Evolutionary conservation across 2,888 invertebrate species (phyloP).

Genomic region (Drosophila mulleri): DNA sequence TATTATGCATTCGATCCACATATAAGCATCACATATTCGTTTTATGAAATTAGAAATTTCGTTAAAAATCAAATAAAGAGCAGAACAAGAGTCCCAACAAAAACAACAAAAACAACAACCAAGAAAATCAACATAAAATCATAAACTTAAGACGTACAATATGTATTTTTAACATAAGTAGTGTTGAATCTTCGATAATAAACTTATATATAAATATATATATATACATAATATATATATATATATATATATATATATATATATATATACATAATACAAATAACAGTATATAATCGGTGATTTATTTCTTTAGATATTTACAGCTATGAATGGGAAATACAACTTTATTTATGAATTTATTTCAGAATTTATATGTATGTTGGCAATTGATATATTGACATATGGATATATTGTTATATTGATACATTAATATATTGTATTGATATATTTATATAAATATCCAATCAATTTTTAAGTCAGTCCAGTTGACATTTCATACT

Average conservation of each 20-base stretch:
- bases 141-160: slow-evolving; percentile 73
- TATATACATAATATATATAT: slow-evolving; percentile 6
- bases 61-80: slow-evolving; percentile 29
- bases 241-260: slow-evolving; percentile 56
- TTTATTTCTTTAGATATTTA: neutral
- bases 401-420: too few relatives aligned
- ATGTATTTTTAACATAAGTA: slow-evolving; percentile 74
- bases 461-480: neutral
- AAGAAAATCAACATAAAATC: slow-evolving; percentile 52
- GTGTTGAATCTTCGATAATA: slow-evolving; percentile 80
- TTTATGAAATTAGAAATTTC: slow-evolving; percentile 76
- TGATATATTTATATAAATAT: too few relatives aligned
- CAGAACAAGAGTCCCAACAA: slow-evolving; percentile 3
- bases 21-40: slow-evolving; percentile 55
- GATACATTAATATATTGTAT: too few relatives aligned
- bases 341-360: neutral
- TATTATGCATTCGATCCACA: slow-evolving; percentile 63
- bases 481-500: too few relatives aligned
- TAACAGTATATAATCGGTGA: slow-evolving; percentile 15
- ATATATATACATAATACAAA: slow-evolving; percentile 50
- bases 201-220: slow-evolving; percentile 64
- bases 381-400: too few relatives aligned
- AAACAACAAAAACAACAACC: slow-evolving; percentile 8
- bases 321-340: neutral
- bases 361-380: too few relatives aligned